These are phyloP conservation scores for Drosophila obscura DNA, from an alignment of 1,140 invertebrate genomes.

Conservation along the genomic window DNA sequence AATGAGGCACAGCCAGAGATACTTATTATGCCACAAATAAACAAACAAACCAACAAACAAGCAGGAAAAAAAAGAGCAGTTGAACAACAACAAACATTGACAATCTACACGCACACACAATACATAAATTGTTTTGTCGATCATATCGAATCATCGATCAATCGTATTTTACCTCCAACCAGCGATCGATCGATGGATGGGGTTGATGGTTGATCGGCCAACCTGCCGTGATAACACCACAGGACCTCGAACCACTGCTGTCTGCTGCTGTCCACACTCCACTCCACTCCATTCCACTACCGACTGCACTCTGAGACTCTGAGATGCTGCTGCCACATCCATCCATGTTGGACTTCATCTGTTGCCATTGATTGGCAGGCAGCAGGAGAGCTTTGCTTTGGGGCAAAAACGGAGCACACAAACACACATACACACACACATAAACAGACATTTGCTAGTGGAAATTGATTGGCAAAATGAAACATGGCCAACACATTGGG, in stretches of 20 bases:
- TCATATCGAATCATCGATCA: slow-evolving; percentile 75
- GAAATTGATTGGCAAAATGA: slow-evolving; percentile 74
- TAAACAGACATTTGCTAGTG: slow-evolving; percentile 25
- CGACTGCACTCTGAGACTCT: not conserved
- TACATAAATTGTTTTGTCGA: slow-evolving; percentile 72
- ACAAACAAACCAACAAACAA: no score
- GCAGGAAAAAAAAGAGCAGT: no score
- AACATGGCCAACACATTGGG: slow-evolving; percentile 70
- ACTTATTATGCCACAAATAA: no score
- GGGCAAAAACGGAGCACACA: slow-evolving; percentile 29
- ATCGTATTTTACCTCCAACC: slow-evolving; percentile 21
- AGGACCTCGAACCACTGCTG: slow-evolving; percentile 57
- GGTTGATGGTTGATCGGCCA: slow-evolving; percentile 35
- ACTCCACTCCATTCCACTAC: not conserved
- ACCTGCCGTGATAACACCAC: slow-evolving; percentile 73
- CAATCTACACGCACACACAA: slow-evolving; percentile 72
- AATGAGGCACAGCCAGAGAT: slow-evolving; percentile 14
- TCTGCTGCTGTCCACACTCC: slow-evolving; percentile 78
- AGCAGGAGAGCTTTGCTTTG: not conserved
- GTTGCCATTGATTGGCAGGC: slow-evolving; percentile 75
- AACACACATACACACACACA: slow-evolving; percentile 39
- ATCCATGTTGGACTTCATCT: slow-evolving; percentile 64
- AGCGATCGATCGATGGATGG: slow-evolving; percentile 36
- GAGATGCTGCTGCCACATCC: slow-evolving; percentile 35
- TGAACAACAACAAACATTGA: slow-evolving; percentile 56